phyloP scores from a whole-genome alignment of 2,113 vertebrate genomes.

The Enhydra lutris region DNA sequence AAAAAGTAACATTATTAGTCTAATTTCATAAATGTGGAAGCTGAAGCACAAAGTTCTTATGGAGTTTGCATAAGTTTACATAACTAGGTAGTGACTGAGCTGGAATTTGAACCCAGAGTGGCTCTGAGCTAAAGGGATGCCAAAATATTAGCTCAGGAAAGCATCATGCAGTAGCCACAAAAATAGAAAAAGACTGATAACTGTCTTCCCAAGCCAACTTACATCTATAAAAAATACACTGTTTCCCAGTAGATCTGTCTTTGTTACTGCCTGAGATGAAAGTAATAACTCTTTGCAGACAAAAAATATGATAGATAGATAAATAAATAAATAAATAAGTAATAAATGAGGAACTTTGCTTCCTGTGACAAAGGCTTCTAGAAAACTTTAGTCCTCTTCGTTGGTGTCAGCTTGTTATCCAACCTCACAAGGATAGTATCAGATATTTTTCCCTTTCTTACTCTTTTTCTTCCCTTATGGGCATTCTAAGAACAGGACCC shows the following conservation, averaged over 20 bases:
- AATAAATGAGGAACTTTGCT: conserved; percentile 17
- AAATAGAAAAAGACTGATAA: background rate
- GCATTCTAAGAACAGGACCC: background rate
- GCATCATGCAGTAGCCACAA: background rate
- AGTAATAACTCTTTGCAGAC: background rate
- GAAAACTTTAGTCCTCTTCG: background rate
- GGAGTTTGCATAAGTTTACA: background rate
- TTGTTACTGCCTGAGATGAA: conserved; percentile 2
- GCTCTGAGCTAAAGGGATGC: background rate
- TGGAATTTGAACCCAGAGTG: background rate
- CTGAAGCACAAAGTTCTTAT: background rate
- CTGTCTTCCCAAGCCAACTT: conserved; percentile 16
- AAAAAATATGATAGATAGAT: background rate
- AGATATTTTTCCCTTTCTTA: background rate
- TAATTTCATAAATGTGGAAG: background rate
- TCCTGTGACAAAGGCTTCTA: background rate
- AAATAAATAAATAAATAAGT: background rate
- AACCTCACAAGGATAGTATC: background rate
- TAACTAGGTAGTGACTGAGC: background rate
- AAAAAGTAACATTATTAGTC: background rate
- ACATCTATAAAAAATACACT: conserved; percentile 15
- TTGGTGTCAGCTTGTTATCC: background rate
- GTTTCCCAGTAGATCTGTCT: conserved; percentile 4
- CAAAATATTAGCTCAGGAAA: background rate
- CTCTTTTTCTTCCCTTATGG: background rate